Conservation (phyloP, 2,113 vertebrate genomes). For the Elephas maximus region DNA sequence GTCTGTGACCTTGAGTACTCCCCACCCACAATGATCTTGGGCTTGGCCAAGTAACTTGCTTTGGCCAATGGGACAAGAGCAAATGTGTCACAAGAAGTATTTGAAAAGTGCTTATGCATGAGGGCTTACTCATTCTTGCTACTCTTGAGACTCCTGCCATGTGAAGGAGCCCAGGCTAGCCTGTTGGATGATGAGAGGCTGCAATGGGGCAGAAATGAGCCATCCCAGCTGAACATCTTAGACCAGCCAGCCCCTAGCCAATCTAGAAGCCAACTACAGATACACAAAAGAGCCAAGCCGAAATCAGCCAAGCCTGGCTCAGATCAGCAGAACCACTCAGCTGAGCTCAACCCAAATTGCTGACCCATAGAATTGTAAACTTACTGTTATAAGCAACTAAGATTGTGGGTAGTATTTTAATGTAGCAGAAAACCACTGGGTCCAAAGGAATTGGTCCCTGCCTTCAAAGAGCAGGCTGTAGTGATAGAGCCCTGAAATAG, state of each 20-base stretch:
- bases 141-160: not conserved
- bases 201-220: not conserved
- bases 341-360: too few species aligned
- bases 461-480: not conserved
- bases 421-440: not conserved
- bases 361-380: too few species aligned
- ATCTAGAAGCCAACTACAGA: not conserved
- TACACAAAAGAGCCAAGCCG: not conserved
- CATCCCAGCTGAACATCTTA: not conserved
- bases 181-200: too few species aligned
- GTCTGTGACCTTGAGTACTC: not conserved
- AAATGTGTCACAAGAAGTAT: not conserved
- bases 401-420: not conserved
- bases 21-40: not conserved
- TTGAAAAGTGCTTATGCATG: not conserved
- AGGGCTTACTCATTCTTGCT: not conserved
- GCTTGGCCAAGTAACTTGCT: not conserved
- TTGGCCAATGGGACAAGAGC: not conserved
- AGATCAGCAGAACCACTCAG: not conserved
- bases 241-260: not conserved
- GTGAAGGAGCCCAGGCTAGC: not conserved
- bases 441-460: not conserved
- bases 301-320: not conserved
- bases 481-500: not conserved
- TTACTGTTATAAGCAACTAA: too few species aligned